Conservation (phyloP, 2,797 vertebrate species). For the Lithobates pipiens region DNA sequence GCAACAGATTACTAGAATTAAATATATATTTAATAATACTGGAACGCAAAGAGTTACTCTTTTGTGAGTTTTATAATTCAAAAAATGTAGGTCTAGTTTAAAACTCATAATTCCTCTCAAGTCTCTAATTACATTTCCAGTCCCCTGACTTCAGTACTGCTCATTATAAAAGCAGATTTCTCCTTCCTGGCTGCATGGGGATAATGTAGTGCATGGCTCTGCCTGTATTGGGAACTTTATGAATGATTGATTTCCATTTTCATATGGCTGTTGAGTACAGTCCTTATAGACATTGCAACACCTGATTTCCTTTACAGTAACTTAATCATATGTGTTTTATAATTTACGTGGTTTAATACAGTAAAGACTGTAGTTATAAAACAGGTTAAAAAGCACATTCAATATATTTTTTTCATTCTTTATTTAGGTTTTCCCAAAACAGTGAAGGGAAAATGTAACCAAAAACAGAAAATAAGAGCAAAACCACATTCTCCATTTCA, state of each 20-base stretch:
- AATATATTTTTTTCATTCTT: not conserved
- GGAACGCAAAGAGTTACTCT: conserved; percentile 1
- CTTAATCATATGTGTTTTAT: not conserved
- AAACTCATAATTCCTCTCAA: conserved; percentile 11
- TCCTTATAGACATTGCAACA: not conserved
- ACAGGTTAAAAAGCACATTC: not conserved
- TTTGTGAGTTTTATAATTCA: not conserved
- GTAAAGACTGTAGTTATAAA: not conserved
- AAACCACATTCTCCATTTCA: too few relatives aligned
- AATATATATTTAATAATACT: not conserved
- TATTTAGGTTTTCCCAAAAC: too few relatives aligned
- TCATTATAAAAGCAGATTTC: conserved; percentile 28
- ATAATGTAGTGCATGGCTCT: conserved; percentile 6
- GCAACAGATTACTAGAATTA: not conserved
- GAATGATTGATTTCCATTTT: conserved; percentile 15
- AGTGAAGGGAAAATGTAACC: not conserved
- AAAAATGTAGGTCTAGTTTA: conserved; percentile 14
- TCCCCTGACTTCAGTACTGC: conserved; percentile 15
- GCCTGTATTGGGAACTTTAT: conserved; percentile 4
- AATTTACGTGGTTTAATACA: not conserved
- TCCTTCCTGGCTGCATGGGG: conserved; percentile 1
- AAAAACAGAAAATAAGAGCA: not conserved
- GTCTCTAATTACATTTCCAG: conserved; percentile 44
- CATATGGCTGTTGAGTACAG: not conserved
- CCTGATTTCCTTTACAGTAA: conserved; percentile 9